Percentiles rank a stretch among this genome's conserved stretches.
Evolutionary conservation across 2,113 vertebrate genomes (phyloP).

Genomic region (Blennius ocellaris): DNA sequence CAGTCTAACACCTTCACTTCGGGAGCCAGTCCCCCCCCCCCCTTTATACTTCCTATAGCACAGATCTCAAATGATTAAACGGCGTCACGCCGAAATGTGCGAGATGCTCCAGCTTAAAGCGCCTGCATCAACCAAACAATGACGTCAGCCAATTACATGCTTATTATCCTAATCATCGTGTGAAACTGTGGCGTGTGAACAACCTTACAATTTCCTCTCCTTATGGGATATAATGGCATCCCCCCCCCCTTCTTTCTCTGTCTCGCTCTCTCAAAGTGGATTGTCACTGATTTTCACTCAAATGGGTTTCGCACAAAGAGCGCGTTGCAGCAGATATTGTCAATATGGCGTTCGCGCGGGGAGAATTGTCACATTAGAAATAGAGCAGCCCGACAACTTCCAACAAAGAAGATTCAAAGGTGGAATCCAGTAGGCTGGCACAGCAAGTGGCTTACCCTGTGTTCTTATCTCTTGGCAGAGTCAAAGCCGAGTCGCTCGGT

Average conservation of each 20-base stretch:
- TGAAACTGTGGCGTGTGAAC: slow-evolving; percentile 30
- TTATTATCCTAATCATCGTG: slow-evolving; percentile 34
- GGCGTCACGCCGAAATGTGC: background rate
- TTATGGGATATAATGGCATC: slow-evolving; percentile 31
- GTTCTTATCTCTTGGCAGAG: slow-evolving; percentile 80
- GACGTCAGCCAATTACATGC: slow-evolving; percentile 27
- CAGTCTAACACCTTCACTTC: slow-evolving; percentile 69
- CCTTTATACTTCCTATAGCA: slow-evolving; percentile 18
- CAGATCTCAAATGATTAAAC: slow-evolving; percentile 57
- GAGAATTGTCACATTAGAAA: slow-evolving; percentile 66
- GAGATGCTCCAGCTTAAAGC: slow-evolving; percentile 39
- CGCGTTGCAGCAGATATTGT: slow-evolving; percentile 46
- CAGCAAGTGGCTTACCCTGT: slow-evolving; percentile 70
- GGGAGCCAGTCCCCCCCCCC: slow-evolving; percentile 47
- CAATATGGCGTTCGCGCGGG: slow-evolving; percentile 41
- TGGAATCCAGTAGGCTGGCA: slow-evolving; percentile 72
- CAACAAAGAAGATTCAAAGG: slow-evolving; percentile 66
- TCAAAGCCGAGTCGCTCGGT: slow-evolving; percentile 64
- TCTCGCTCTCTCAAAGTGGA: slow-evolving; percentile 13
- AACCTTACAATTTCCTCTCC: slow-evolving; percentile 10
- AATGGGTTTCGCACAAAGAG: slow-evolving; percentile 33
- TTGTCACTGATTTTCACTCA: slow-evolving; percentile 51
- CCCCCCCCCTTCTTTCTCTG: background rate
- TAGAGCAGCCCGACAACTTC: slow-evolving; percentile 59
- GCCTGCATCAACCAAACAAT: slow-evolving; percentile 52